phyloP scores from a whole-genome alignment of 2,113 vertebrate species.

The Aix galericulata region DNA sequence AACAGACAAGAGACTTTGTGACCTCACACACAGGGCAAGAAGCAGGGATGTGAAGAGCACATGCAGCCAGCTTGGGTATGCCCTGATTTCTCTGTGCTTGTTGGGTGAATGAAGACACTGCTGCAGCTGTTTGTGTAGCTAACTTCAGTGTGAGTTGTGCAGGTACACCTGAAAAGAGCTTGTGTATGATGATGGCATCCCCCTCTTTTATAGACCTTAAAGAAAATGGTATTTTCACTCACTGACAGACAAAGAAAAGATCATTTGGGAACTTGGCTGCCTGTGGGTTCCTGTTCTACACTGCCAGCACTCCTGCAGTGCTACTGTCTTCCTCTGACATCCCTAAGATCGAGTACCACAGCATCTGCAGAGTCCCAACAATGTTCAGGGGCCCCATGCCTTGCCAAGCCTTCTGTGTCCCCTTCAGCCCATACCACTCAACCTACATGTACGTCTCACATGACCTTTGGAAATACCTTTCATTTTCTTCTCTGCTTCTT shows the following conservation, averaged over 20 bases:
- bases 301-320: not conserved
- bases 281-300: slow-evolving; percentile 1
- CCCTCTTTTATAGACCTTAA: not conserved
- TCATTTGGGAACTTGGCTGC: not conserved
- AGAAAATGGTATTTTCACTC: not conserved
- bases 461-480: not conserved
- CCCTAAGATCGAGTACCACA: not conserved
- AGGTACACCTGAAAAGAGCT: not conserved
- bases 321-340: not conserved
- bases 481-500: not conserved
- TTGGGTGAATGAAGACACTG: not conserved
- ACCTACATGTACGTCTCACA: not conserved
- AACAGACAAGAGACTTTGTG: not conserved
- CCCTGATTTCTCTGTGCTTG: not conserved
- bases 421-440: not conserved
- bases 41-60: not conserved
- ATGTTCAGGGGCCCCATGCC: not conserved
- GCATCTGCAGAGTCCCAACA: not conserved
- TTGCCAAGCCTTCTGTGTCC: not conserved
- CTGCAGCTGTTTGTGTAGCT: not conserved
- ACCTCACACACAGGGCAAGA: not conserved
- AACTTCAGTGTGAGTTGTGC: not conserved
- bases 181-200: not conserved
- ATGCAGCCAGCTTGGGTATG: not conserved
- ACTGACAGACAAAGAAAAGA: not conserved